Evolutionary conservation across 2,113 vertebrate species (phyloP).

Genomic region (Poeciliopsis retropinna): DNA sequence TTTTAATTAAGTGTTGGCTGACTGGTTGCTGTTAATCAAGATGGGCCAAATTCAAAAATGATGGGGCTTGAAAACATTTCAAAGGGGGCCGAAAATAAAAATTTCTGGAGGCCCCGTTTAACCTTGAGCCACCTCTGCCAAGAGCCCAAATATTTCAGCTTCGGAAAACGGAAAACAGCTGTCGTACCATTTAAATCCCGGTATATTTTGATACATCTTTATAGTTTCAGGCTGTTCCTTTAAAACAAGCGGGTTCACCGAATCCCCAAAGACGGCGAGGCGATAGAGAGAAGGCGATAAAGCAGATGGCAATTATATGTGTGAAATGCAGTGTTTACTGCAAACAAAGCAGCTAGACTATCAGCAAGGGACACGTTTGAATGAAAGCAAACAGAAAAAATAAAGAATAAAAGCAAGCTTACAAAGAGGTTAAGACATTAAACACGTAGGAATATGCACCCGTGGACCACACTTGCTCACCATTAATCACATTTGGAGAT

Average conservation of each 20-base stretch:
- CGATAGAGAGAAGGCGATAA: conserved; percentile 9
- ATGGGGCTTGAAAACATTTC: background rate
- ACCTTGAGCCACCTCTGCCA: background rate
- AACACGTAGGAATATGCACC: background rate
- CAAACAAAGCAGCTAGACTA: conserved; percentile 3
- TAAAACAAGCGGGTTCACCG: background rate
- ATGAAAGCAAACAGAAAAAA: conserved; percentile 2
- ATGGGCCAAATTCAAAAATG: background rate
- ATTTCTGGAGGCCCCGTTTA: background rate
- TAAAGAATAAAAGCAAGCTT: background rate
- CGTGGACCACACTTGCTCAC: background rate
- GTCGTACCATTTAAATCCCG: background rate
- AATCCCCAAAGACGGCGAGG: conserved; percentile 16
- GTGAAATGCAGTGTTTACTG: conserved; percentile 36
- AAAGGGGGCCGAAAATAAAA: background rate
- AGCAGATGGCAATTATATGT: conserved; percentile 45
- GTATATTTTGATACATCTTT: background rate
- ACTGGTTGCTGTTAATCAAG: background rate
- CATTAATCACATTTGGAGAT: background rate
- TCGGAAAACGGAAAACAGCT: background rate
- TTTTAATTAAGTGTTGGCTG: background rate
- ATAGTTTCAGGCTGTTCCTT: background rate
- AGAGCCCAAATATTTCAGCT: background rate
- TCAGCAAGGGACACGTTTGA: conserved; percentile 19
- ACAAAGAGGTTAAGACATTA: background rate